Evolutionary conservation across 2,797 vertebrate genomes (phyloP), one percentile per base, ranked within the genome.

Genomic region (Tauraco hartlaubi): DNA sequence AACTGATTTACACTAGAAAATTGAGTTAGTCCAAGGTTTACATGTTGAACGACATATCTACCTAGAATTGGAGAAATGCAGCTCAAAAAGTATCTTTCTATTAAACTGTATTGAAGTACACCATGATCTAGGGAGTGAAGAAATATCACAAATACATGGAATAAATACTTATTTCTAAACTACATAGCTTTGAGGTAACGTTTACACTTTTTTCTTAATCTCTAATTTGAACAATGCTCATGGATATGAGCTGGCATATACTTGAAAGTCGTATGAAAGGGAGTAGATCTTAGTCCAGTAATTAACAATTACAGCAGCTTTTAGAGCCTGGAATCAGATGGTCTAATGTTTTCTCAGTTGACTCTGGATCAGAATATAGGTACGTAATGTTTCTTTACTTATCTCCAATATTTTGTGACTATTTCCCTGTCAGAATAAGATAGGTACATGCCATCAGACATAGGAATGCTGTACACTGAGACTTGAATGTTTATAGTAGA

Each of bases 41-140:
- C 3, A 1, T 31, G 4, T 31, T 31, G 31, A 61, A 9, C n/a
- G 20, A 11, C 3, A 2, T 6, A 3, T 51, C 12, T 23, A 28
- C 3, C 5, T 6, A 31, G 13, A 51, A 46, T 29, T 43, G 26
- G 26, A 35, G 16, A 54, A 79, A 69, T 16, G 6, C 9, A 69
- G 7, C 11, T 59, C 19, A 54, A 41, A 52, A 73, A 31, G 0
- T 37, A 19, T 35, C 11, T 31, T 64, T 4, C 11, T 55, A 4
- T 74, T 43, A n/a, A 43, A 17, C 9, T 29, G 3, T n/a, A n/a
- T 17, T n/a, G 8, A 69, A 55, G 10, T 61, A 35, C 66, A 43
- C 7, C 6, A 15, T 41, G 5, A 49, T 37, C 20, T 74, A 9
- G 19, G 22, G 44, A 77, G 9, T 20, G 29, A 44, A 66, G 74